Base-by-base conservation (phyloP, 2,797 vertebrate species). In the Rachycentron canadum region DNA sequence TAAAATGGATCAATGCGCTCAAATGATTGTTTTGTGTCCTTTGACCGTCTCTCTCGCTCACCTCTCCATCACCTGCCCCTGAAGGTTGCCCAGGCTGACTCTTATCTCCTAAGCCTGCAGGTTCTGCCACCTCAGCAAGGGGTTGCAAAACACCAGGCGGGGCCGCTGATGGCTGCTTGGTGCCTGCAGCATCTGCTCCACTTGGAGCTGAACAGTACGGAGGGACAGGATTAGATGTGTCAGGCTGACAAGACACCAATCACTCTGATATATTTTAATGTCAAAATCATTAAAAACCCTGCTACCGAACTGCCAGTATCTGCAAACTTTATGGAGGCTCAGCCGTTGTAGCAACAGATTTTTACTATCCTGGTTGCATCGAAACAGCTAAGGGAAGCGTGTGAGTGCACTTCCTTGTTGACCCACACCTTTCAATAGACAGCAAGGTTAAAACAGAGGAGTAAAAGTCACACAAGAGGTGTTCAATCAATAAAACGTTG, bases 151-250 rank as follows among this genome's bases (percentile, higher is more conserved):
- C 60, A 0, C 56, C 76, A 3, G 66, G 16, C 8, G 56, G 13
- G 36, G 1, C 7, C 0, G 0, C 40, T 11, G 25, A 73, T 25
- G 84, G 68, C 34, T 41, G 73, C 47, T 52, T 40, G 3, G n/a
- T 57, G 9, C 17, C 76, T 58, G 36, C 70, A 69, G 72, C 1
- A 2, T 25, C 63, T 0, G 45, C 87, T 84, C 81, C 91, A 58
- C n/a, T 70, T 64, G 76, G 61, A 87, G 60, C 84, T 80, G 11
- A 47, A n/a, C 21, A 73, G 60, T 13, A 25, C 12, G 68, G 19
- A 1, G 16, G 5, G 38, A 50, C 3, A 76, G 11, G 16, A 17
- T 69, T 40, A 43, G 4, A 52, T 14, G 61, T 28, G 21, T 38
- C 19, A 13, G 4, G 2, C 6, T 23, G 3, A 67, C 12, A 16